A percentile compares a stretch with the other conserved stretches of the same genome.
phyloP scores from a whole-genome alignment of 2,113 vertebrate species.

The Callaeas wilsoni region DNA sequence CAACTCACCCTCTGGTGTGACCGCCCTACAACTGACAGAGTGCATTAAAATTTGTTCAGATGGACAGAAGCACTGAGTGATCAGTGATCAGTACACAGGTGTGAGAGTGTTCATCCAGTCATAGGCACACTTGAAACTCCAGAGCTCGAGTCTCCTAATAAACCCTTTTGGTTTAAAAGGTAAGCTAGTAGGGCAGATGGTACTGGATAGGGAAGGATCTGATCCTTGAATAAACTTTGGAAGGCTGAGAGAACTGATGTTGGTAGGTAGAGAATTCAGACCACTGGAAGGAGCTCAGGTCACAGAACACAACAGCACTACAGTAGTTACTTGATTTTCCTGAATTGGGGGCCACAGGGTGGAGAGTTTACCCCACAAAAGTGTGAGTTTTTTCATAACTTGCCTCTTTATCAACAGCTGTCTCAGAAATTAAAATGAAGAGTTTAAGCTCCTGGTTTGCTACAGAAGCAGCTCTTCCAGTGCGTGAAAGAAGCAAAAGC shows the following conservation, averaged over 20 bases:
- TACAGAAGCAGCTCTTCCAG: not conserved
- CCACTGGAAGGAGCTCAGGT: not conserved
- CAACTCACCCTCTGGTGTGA: not conserved
- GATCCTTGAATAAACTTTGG: not conserved
- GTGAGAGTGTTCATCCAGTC: not conserved
- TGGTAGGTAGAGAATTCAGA: not conserved
- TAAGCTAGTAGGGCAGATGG: not conserved
- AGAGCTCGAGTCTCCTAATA: not conserved
- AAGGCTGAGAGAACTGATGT: not conserved
- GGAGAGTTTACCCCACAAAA: not conserved
- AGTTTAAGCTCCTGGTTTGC: not conserved
- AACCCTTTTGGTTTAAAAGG: not conserved
- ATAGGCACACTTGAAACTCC: not conserved
- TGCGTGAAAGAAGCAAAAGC: not conserved
- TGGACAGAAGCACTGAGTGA: not conserved
- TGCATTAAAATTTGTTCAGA: not conserved
- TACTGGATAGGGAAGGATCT: not conserved
- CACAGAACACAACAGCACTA: not conserved
- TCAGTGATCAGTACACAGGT: not conserved
- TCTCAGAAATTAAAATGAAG: not conserved
- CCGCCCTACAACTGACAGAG: not conserved
- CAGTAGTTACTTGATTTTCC: not conserved
- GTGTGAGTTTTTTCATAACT: not conserved
- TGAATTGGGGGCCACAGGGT: not conserved
- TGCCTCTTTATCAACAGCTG: not conserved